Evolutionary conservation across 2,113 vertebrate species (phyloP), one percentile per base, ranked within the genome.

Genomic region (Thunnus maccoyii): DNA sequence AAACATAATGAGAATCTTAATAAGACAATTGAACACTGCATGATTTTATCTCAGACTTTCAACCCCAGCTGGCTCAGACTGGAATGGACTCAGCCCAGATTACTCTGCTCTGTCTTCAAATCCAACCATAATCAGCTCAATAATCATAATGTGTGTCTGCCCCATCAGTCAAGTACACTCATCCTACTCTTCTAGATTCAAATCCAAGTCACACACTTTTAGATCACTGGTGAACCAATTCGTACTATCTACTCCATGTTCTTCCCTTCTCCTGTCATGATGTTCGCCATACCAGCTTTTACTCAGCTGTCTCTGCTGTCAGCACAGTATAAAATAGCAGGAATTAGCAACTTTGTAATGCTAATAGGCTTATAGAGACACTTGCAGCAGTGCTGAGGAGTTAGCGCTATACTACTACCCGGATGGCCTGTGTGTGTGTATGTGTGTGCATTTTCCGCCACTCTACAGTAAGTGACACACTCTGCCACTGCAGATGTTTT

Each of bases 401-500:
- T 60, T 46, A 68, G 50, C 32, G 36, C 72, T 66, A 61, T 70
- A 57, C 60, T 83, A 22, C 41, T 50, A 75, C 74, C 62, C 3
- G 11, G 30, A 76, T 46, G 36, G 32, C 50, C 52, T 3, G 2
- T 52, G 13, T 56, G 57, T 50, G 25, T 67, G 52, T 78, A 55
- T 51, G 11, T 67, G 15, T 50, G 44, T 78, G 18, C 52, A 50
- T 72, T 47, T 79, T 67, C 54, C 70, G 64, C 60, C 62, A 20
- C 6, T 78, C 48, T 64, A 69, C 73, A 79, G 73, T 83, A 78
- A 72, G 69, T 69, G 86, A 74, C 76, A 83, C 15, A 63, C 55
- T 77, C 57, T 3, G 20, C 44, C n/a, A 47, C 64, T 80, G 84
- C 88, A 87, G 83, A 90, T 89, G 84, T 76, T 85, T 86, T 55